Evolutionary conservation across 2,113 vertebrate genomes (phyloP), one percentile per base, ranked within the genome.

Genomic region (Tetrax tetrax): DNA sequence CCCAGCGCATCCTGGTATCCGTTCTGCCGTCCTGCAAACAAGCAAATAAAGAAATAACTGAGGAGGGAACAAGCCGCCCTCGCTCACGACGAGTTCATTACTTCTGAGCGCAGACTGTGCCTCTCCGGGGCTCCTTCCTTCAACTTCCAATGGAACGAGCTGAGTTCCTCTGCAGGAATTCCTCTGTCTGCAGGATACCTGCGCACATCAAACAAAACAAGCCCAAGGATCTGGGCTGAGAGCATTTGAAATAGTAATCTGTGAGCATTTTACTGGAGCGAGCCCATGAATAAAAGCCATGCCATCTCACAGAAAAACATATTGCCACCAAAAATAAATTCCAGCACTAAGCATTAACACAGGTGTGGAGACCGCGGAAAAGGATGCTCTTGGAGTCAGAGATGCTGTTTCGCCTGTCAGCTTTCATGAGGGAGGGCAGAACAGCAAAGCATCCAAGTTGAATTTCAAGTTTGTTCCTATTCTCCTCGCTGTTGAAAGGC

Each of bases 331-430:
- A 48, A 59, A 82, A 77, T 20, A 66, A 86, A 17, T 33, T 53
- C 41, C 60, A 31, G 45, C 65, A 6, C 7, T 2, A 4, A 60
- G 41, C 3, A 3, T 7, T 4, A 19, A 1, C 6, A 0, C 14
- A 23, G 21, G 12, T 1, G 2, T 7, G 7, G 43, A 37, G 59
- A 1, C 27, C 22, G 21, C 8, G 4, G 78, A 3, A 33, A 12
- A 15, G 65, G 65, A 6, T 5, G 21, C 2, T 0, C 12, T 6
- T 2, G 57, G 78, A 31, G 56, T 48, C 19, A 1, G 35, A 37
- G 60, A 28, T 12, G 33, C 1, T 31, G 33, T 41, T 68, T 33
- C 70, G 16, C 61, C 70, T 21, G 35, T 4, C 87, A 56, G 38
- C 56, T 53, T 38, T 27, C 12, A 9, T 33, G 22, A 16, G 61